Base-by-base conservation (phyloP, 2,113 vertebrate species). In the Ascaphus truei region DNA sequence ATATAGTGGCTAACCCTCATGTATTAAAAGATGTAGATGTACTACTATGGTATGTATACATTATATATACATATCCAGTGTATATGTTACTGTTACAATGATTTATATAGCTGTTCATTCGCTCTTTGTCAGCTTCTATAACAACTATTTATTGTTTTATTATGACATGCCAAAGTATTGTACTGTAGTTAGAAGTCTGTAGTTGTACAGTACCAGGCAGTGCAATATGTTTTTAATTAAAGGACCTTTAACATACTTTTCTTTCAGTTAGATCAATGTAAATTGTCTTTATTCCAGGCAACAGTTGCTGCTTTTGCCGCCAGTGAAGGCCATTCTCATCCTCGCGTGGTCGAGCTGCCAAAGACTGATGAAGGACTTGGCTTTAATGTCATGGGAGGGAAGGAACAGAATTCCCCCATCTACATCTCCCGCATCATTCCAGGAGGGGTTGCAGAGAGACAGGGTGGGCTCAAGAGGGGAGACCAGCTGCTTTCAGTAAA, bases 371-470 rank as follows among this genome's bases (percentile, higher is more conserved):
- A 99, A 84, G 97, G 97, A n/a, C 88, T 99, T 75, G 97, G 97
- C 75, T 99, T 99, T 83, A 99, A 99, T 16, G 96, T 99, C 71
- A 99, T 99, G 97, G 97, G 96, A 51, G 96, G 97, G 77, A 99
- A 98, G 76, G 96, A 99, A 71, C 97, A 99, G 78, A 99, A 99
- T 81, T 99, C 97, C 1, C 97, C 97, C 12, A 99, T 99, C 79
- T 99, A 99, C 78, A 99, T 99, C 84, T 99, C 96, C 33, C 96
- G 98, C 80, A 98, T 99, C 84, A 99, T 99, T 81, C 96, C 98
- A 3, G 98, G 96, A 72, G 98, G 98, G 55, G 94, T 99, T 75
- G 98, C 96, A 0, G 98, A 99, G 85, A 90, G 95, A 75, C 96
- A 99, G 0, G 96, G 98, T 43, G 96, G 98, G 56, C 92, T 99